These are phyloP conservation scores for Cephalotes varians DNA, from an alignment of 2,888 invertebrate genomes.

Conservation along the genomic window DNA sequence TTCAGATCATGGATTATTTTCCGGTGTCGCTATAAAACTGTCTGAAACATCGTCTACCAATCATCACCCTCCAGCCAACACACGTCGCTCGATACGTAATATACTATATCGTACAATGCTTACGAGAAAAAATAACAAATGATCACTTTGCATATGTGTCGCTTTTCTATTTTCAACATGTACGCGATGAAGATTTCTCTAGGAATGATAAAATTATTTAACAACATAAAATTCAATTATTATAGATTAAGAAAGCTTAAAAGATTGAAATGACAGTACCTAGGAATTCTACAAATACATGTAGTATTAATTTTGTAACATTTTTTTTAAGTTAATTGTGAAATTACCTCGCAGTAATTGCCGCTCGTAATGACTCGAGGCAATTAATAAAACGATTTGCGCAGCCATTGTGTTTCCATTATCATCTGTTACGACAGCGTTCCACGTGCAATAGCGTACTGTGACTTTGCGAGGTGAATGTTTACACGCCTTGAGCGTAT, in stretches of 20 bases:
- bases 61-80: slow-evolving; percentile 63
- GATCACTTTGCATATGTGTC: not conserved
- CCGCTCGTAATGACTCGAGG: too few relatives aligned
- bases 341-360: not conserved
- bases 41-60: slow-evolving; percentile 65
- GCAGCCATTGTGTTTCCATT: slow-evolving; percentile 11
- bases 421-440: slow-evolving; percentile 11
- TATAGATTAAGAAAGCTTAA: not conserved
- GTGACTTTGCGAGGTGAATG: slow-evolving; percentile 49
- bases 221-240: not conserved
- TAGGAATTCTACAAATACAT: not conserved
- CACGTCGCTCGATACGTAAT: slow-evolving; percentile 60
- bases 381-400: slow-evolving; percentile 6
- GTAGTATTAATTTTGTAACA: not conserved
- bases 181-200: not conserved
- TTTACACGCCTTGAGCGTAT: slow-evolving; percentile 32
- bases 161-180: not conserved
- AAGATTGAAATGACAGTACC: not conserved
- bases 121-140: slow-evolving; percentile 61
- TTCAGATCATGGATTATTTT: slow-evolving; percentile 71
- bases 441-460: not conserved
- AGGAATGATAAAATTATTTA: not conserved
- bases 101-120: slow-evolving; percentile 56
- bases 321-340: not conserved
- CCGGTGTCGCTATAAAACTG: slow-evolving; percentile 70